Evolutionary conservation across 2,797 vertebrate species (phyloP), one percentile per base, ranked within the genome.

Genomic region (Pipistrellus kuhlii): DNA sequence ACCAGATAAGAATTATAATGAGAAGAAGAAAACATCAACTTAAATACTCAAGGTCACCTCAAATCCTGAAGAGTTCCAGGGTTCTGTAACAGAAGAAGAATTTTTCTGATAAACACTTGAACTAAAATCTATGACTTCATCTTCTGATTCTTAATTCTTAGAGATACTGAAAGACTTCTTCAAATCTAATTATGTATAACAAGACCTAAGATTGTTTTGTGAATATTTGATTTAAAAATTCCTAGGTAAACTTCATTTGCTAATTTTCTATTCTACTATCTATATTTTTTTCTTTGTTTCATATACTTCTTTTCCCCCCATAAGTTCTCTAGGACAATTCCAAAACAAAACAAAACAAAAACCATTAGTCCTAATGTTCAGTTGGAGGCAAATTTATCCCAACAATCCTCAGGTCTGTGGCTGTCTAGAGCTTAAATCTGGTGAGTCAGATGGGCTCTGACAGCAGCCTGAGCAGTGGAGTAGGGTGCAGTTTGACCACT

Each of bases 301-400:
- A 87, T 97, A 95, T 85, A 55, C 68, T 94, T 94, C 97, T 98
- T 98, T 86, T 57, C 2, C 97, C 99, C 99, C 98, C 98, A 98
- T 46, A 99, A 97, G 96, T 99, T 99, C 20, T 99, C 99, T n/a
- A 98, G 94, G 59, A 99, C 96, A 95, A 99, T 99, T 57, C 99
- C 99, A 85, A 98, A 85, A 53, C 17, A 93, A 84, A 93, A 99
- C 99, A 72, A 9, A 55, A 55, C 3, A 55, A 55, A 55, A 55
- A 21, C 93, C 69, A 99, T 95, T 73, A 99, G 96, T 92, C 99
- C 99, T 30, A 99, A 77, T 89, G 98, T 99, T 96, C 99, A 98
- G 97, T 99, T 99, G 5, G 99, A 99, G 69, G 97, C 97, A 96
- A 99, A 99, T 93, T 99, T 99, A 96, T 98, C 98, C 99, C 99